These are phyloP conservation scores for Salpingus planirostris DNA, from an alignment of 2,888 invertebrate genomes.

Conservation along the genomic window DNA sequence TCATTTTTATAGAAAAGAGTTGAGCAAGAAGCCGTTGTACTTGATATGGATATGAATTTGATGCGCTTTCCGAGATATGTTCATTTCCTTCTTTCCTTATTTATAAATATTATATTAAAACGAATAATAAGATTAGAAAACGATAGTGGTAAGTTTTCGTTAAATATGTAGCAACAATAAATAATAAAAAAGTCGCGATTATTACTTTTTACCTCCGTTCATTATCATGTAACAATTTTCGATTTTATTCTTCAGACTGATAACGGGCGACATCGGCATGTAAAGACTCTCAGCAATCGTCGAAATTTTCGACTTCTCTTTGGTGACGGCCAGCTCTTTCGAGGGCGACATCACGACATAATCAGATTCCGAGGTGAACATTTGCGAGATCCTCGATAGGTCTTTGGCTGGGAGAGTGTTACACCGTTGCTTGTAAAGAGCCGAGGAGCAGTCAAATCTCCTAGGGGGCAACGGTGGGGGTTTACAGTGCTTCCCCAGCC, in stretches of 20 bases:
- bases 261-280: conserved; percentile 35
- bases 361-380: conserved; percentile 31
- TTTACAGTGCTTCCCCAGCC: conserved; percentile 19
- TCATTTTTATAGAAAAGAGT: too few relatives aligned
- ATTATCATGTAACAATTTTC: conserved; percentile 32
- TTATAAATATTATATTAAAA: too few relatives aligned
- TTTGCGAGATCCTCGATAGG: conserved; percentile 33
- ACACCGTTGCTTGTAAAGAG: conserved; percentile 27
- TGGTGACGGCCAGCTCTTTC: conserved; percentile 13
- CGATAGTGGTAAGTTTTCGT: too few relatives aligned
- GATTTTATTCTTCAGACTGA: conserved; percentile 27
- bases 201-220: conserved; percentile 24
- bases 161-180: too few relatives aligned
- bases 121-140: too few relatives aligned
- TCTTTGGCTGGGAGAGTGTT: conserved; percentile 37
- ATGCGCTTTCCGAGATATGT: too few relatives aligned
- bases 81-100: too few relatives aligned
- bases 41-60: too few relatives aligned
- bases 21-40: too few relatives aligned
- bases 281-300: conserved; percentile 28
- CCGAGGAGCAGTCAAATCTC: conserved; percentile 18
- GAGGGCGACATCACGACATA: conserved; percentile 36
- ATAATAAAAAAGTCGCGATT: too few relatives aligned
- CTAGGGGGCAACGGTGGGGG: conserved; percentile 46
- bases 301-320: conserved; percentile 19